Base-by-base conservation (phyloP, 2,888 invertebrate genomes). In the Hypsopygia costalis region DNA sequence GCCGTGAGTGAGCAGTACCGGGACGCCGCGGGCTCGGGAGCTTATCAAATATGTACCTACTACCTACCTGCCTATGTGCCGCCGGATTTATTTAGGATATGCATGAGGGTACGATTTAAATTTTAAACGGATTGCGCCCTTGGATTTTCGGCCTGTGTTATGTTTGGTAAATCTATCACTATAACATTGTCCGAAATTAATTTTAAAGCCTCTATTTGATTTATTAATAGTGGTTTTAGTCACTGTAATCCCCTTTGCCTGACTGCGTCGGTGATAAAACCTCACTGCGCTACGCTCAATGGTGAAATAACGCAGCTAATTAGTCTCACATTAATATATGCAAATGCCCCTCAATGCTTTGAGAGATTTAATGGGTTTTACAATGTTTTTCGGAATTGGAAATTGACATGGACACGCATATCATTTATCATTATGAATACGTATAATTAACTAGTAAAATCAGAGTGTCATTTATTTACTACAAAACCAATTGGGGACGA, bases 91-190 rank as follows among this genome's bases (percentile, higher is more conserved):
- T 87, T 88, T 87, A 85, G 87, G 86, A 81, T 88, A 87, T 88
- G 88, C 85, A 87, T 87, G 88, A 87, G 85, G 86, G 83, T 86
- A 75, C 77, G 74, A 81, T 87, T 87, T 86, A 88, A 88, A 88
- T 87, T 88, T 88, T 87, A 86, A 88, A 87, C 82, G 87, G 85
- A 87, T 86, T 85, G 83, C 74, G 81, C 83, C 87, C 85, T 88
- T 86, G 83, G 82, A 81, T 82, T 81, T 75, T 63, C 65, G 72
- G 69, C 71, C 74, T 68, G 72, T 77, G 77, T 81, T 80, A 68
- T 81, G 78, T 79, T 81, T 78, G 69, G 78, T 69, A 78, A 78
- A 86, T 81, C 83, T 83, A 87, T 87, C 79, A 83, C 81, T 80
- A 81, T 72, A 63, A 62, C 62, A 52, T 50, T 58, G 50, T 36